These are phyloP conservation scores for Alligator mississippiensis DNA, from an alignment of 2,113 vertebrate genomes.

Conservation along the genomic window DNA sequence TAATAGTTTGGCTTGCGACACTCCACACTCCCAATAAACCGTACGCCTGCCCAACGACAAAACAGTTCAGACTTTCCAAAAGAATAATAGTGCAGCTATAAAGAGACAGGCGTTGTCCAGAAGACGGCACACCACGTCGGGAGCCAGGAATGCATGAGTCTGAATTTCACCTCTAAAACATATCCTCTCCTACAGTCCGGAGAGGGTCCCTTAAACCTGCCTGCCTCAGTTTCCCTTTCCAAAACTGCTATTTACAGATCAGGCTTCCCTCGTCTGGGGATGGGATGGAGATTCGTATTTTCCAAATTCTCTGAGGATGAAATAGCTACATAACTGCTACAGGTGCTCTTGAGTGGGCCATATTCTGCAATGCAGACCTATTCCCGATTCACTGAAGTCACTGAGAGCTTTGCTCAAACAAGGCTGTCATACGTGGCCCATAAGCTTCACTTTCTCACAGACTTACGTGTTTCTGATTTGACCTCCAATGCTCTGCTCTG, in stretches of 20 bases:
- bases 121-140: constrained; percentile 5
- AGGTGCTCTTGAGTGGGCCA: not conserved
- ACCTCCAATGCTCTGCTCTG: constrained; percentile 53
- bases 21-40: constrained; percentile 41
- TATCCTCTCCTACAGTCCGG: constrained; percentile 51
- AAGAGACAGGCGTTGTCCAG: constrained; percentile 53
- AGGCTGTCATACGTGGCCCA: constrained; percentile 23
- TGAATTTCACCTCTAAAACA: constrained; percentile 63
- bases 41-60: constrained; percentile 65
- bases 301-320: constrained; percentile 71
- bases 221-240: constrained; percentile 55
- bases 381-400: constrained; percentile 7
- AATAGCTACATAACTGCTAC: constrained; percentile 34
- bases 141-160: constrained; percentile 65
- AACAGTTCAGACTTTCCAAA: constrained; percentile 69
- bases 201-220: constrained; percentile 37
- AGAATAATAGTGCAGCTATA: constrained; percentile 56
- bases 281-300: constrained; percentile 62
- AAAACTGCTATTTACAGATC: constrained; percentile 67
- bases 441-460: constrained; percentile 17
- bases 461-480: too few species aligned
- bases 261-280: constrained; percentile 63
- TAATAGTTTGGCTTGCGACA: constrained; percentile 35
- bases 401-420: not conserved
- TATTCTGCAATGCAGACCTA: constrained; percentile 29